Conservation (phyloP, 2,113 vertebrate genomes). For the Bombycilla garrulus region DNA sequence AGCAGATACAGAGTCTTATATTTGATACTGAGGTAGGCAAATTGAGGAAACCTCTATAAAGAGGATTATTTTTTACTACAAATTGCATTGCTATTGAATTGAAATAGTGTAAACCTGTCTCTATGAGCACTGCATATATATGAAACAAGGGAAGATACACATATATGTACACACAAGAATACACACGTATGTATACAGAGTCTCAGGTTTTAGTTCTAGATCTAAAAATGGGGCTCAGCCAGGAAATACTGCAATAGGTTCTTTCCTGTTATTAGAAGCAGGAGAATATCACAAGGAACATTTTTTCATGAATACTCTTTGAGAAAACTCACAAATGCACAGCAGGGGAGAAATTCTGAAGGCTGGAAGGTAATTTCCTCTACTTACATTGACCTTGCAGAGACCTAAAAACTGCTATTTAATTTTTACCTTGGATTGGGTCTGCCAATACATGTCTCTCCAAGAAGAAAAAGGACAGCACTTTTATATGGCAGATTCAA, state of each 20-base stretch:
- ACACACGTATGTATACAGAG: neutral
- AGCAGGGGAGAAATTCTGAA: neutral
- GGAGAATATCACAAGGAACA: neutral
- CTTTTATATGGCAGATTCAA: neutral
- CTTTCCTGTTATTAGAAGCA: neutral
- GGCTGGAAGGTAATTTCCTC: neutral
- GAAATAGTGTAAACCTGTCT: neutral
- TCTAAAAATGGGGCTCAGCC: neutral
- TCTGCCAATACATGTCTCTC: neutral
- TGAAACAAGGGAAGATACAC: neutral
- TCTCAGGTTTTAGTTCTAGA: neutral
- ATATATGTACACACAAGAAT: neutral
- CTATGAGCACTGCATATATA: neutral
- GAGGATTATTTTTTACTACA: rapidly evolving
- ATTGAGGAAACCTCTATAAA: neutral
- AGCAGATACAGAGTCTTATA: neutral
- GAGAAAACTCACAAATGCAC: neutral
- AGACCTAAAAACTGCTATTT: neutral
- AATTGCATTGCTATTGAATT: neutral
- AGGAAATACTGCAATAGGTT: neutral
- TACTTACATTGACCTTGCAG: neutral
- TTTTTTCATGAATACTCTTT: neutral
- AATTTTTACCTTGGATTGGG: neutral
- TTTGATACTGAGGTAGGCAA: neutral
- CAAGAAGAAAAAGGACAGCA: neutral